Evolutionary conservation across 2,113 vertebrate species (phyloP), one percentile per base, ranked within the genome.

Genomic region (Gulo gulo): DNA sequence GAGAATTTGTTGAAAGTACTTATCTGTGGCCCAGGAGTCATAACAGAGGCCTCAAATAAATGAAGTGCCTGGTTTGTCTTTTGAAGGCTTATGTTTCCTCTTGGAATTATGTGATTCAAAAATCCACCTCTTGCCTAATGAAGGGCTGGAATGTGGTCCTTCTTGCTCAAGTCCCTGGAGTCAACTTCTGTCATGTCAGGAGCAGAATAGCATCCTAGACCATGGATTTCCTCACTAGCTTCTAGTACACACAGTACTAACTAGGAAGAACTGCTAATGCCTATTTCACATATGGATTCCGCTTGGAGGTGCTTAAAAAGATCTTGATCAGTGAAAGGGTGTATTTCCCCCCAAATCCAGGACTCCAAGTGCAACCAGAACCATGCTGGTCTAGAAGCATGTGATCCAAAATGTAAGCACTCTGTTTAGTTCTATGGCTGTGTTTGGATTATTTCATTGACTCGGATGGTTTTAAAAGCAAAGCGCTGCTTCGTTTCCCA

Each of bases 31-130:
- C 93, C 74, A 91, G 73, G 98, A 98, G 97, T 98, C 98, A 97
- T 98, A 98, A 98, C 98, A 98, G 97, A 99, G 89, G 83, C 81
- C 92, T 24, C 96, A 98, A 98, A 99, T 98, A 98, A 98, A 99
- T 98, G 98, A 98, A 97, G 98, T 98, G 98, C 87, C 88, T 57
- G 96, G 94, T 96, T 91, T 97, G 91, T 91, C 97, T 97, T 97
- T 89, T 73, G 61, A 97, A 88, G 97, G 69, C 86, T 86, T 86
- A 89, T 83, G 87, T 79, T 98, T 98, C 97, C 92, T 98, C 50
- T 97, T 42, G 81, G 96, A 96, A 95, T 97, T 57, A 67, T 3
- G 34, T 84, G 97, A 59, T 89, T 97, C 15, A 0, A 83, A 81
- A 96, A 45, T 88, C 95, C 9, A 2, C 3, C 36, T 52, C 96